Percentiles rank a stretch among this genome's conserved stretches.
phyloP scores from a whole-genome alignment of 1,140 invertebrate species.

The Hesperophylax magnus region DNA sequence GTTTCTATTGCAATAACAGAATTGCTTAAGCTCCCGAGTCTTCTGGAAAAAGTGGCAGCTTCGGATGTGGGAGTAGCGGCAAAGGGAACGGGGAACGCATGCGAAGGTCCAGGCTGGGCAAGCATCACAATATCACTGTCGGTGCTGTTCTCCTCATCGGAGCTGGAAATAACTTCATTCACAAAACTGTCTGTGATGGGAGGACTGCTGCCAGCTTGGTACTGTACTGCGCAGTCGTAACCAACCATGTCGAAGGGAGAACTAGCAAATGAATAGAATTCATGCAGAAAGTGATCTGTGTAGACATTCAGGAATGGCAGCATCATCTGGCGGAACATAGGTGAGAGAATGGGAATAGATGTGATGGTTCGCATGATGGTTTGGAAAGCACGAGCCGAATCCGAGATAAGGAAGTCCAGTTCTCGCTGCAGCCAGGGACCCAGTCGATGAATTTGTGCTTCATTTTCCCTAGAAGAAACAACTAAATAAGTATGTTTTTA shows the following conservation, averaged over 20 bases:
- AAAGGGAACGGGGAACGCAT: constrained; percentile 22
- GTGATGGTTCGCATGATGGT: constrained; percentile 80
- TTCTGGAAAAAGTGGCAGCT: neutral
- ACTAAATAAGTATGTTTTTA: neutral
- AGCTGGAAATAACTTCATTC: constrained; percentile 66
- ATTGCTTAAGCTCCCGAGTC: constrained; percentile 39
- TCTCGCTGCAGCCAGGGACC: constrained; percentile 92
- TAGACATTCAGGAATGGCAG: constrained; percentile 72
- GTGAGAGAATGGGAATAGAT: constrained; percentile 79
- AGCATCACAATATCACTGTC: constrained; percentile 68
- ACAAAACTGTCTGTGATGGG: constrained; percentile 47
- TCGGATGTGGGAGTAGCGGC: constrained; percentile 49
- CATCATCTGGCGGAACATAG: constrained; percentile 78
- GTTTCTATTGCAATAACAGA: constrained; percentile 66
- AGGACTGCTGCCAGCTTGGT: constrained; percentile 62
- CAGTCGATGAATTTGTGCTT: constrained; percentile 83
- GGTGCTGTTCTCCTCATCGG: constrained; percentile 64
- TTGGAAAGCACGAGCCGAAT: constrained; percentile 76
- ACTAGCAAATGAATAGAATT: constrained; percentile 88
- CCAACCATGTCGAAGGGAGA: constrained; percentile 88
- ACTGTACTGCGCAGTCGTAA: constrained; percentile 77
- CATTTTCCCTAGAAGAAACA: constrained; percentile 78
- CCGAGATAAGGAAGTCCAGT: constrained; percentile 78
- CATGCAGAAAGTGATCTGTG: constrained; percentile 90
- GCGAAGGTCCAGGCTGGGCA: constrained; percentile 55